These are phyloP conservation scores for Drosophila flavopinicola DNA, from an alignment of 2,888 invertebrate species.

Conservation along the genomic window DNA sequence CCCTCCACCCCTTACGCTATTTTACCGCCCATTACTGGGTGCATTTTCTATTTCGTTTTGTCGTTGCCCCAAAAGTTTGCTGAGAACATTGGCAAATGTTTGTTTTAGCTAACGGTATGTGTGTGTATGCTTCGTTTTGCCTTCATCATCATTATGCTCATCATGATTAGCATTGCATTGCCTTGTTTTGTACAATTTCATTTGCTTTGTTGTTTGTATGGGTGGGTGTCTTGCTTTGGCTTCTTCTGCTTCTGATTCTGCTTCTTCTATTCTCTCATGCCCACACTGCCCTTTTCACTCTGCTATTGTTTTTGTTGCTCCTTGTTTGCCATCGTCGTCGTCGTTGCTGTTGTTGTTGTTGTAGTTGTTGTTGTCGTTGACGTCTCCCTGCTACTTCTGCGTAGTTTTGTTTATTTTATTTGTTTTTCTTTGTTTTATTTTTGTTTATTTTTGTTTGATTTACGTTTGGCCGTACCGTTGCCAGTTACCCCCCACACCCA, in stretches of 20 bases:
- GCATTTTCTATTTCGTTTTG: slow-evolving; percentile 60
- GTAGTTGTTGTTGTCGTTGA: slow-evolving; percentile 55
- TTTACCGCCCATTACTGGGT: slow-evolving; percentile 36
- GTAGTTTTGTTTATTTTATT: slow-evolving; percentile 79
- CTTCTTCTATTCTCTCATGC: slow-evolving; percentile 39
- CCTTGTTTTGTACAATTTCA: slow-evolving; percentile 55
- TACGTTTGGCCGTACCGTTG: slow-evolving; percentile 67
- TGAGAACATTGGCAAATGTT: slow-evolving; percentile 80
- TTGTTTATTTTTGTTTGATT: slow-evolving; percentile 74
- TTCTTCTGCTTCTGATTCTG: neutral
- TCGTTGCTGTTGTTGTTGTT: slow-evolving; percentile 15
- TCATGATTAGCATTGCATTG: slow-evolving; percentile 44
- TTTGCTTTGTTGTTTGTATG: slow-evolving; percentile 42
- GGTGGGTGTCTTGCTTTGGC: slow-evolving; percentile 58
- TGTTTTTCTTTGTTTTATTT: slow-evolving; percentile 78
- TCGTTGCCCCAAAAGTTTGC: slow-evolving; percentile 70
- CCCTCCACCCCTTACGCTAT: neutral
- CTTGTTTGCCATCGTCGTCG: slow-evolving; percentile 67
- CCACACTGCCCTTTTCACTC: slow-evolving; percentile 29
- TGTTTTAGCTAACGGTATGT: slow-evolving; percentile 77
- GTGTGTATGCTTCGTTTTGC: slow-evolving; percentile 73
- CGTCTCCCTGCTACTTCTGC: slow-evolving; percentile 73
- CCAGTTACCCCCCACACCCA: slow-evolving; percentile 27
- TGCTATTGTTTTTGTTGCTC: slow-evolving; percentile 50
- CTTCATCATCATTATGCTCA: slow-evolving; percentile 15